Conservation (phyloP, 2,797 vertebrate species). For the Lagocephalus sceleratus region DNA sequence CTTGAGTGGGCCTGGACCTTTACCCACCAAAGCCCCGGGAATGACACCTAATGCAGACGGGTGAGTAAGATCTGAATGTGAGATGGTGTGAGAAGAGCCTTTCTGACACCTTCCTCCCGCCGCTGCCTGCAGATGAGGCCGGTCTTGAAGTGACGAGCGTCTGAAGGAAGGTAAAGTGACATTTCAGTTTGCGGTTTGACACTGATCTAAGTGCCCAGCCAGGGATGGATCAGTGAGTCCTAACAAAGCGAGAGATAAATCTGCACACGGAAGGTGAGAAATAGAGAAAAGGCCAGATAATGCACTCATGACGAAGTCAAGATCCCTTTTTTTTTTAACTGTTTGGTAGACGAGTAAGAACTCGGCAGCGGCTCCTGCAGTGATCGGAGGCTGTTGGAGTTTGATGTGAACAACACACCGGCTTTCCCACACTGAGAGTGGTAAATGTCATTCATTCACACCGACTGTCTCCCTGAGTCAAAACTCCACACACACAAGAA, state of each 20-base stretch:
- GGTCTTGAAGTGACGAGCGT: slow-evolving; percentile 57
- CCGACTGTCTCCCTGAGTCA: slow-evolving; percentile 24
- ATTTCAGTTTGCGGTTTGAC: slow-evolving; percentile 64
- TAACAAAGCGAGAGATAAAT: slow-evolving; percentile 44
- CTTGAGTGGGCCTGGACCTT: slow-evolving; percentile 40
- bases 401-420: slow-evolving; percentile 34
- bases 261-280: slow-evolving; percentile 34
- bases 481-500: slow-evolving; percentile 27
- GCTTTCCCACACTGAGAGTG: slow-evolving; percentile 32
- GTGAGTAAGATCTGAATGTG: slow-evolving; percentile 52
- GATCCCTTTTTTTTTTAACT: not conserved
- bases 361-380: slow-evolving; percentile 32
- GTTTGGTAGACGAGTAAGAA: slow-evolving; percentile 13
- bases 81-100: slow-evolving; percentile 46
- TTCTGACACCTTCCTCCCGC: slow-evolving; percentile 44
- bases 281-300: slow-evolving; percentile 29
- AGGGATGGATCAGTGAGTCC: slow-evolving; percentile 56
- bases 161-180: slow-evolving; percentile 60
- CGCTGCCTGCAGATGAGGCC: slow-evolving; percentile 46
- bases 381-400: slow-evolving; percentile 39
- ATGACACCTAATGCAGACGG: slow-evolving; percentile 50
- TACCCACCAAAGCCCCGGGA: slow-evolving; percentile 35
- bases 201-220: slow-evolving; percentile 47
- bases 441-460: slow-evolving; percentile 48
- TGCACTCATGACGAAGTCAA: slow-evolving; percentile 24